Percentiles rank a stretch among this genome's conserved stretches.
These are phyloP conservation scores for Orientallactaga bullata DNA, from an alignment of 2,113 vertebrate genomes.

Conservation along the genomic window DNA sequence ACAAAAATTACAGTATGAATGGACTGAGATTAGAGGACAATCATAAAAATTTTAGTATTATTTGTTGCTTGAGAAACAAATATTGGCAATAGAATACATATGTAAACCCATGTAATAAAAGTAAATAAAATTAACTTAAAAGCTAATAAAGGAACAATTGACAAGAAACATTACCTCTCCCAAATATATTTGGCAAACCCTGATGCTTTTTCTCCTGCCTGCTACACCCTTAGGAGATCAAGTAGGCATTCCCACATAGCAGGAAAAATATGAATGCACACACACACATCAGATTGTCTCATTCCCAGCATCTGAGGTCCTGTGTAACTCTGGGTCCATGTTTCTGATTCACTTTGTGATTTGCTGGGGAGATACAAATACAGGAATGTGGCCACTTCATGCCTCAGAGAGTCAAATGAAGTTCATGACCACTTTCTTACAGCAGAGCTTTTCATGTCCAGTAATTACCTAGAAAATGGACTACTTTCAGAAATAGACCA, in stretches of 20 bases:
- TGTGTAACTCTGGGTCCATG: neutral
- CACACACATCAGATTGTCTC: neutral
- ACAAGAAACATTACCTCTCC: neutral
- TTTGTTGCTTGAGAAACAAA: conserved; percentile 19
- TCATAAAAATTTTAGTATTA: conserved; percentile 12
- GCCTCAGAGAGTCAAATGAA: conserved; percentile 8
- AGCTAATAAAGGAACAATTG: conserved; percentile 6
- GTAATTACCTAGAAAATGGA: conserved; percentile 34
- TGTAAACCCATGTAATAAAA: neutral
- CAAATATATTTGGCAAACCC: neutral
- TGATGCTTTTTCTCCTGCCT: neutral
- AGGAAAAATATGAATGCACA: neutral
- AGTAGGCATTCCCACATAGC: neutral
- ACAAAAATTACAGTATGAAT: neutral
- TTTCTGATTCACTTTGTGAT: neutral
- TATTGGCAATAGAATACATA: neutral
- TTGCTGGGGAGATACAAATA: neutral
- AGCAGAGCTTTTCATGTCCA: neutral
- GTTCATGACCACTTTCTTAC: neutral
- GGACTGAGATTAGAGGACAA: neutral
- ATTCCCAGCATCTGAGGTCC: neutral
- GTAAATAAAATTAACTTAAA: conserved; percentile 24
- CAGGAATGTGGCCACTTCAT: neutral
- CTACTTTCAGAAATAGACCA: conserved; percentile 31
- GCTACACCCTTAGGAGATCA: neutral